Conservation (phyloP, 2,888 invertebrate species). For the Neoitamus cyanurus region DNA sequence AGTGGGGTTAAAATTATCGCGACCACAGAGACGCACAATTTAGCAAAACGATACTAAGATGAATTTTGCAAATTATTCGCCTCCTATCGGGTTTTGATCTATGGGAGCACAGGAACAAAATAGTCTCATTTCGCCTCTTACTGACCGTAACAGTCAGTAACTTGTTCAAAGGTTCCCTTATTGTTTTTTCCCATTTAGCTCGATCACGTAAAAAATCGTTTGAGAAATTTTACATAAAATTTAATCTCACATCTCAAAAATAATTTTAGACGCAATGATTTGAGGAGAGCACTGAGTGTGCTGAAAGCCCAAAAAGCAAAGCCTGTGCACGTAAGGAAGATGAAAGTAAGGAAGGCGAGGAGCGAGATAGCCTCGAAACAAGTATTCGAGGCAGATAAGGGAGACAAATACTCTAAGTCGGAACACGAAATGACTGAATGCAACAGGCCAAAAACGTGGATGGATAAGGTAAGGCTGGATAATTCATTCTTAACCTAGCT, state of each 20-base stretch:
- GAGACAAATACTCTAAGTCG: constrained; percentile 41
- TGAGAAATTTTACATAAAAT: too few relatives aligned
- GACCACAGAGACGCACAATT: too few relatives aligned
- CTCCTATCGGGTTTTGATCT: too few relatives aligned
- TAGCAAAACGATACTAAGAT: too few relatives aligned
- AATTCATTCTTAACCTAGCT: too few relatives aligned
- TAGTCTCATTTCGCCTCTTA: too few relatives aligned
- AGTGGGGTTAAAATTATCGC: constrained; percentile 50
- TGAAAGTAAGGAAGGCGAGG: constrained; percentile 60
- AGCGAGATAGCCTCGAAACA: constrained; percentile 58
- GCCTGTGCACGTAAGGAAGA: constrained; percentile 45
- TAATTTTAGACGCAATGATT: constrained; percentile 56
- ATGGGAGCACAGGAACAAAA: too few relatives aligned
- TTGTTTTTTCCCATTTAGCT: too few relatives aligned
- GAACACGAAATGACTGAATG: constrained; percentile 15
- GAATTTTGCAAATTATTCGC: too few relatives aligned
- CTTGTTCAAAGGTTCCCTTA: not conserved
- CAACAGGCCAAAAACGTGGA: not conserved
- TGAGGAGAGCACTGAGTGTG: constrained; percentile 54
- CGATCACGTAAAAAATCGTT: too few relatives aligned
- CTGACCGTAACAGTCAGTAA: not conserved
- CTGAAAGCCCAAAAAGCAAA: not conserved
- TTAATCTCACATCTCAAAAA: too few relatives aligned
- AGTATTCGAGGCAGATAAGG: not conserved
- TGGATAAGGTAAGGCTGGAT: not conserved